Evolutionary conservation across 2,113 vertebrate species (phyloP).

Genomic region (Charina bottae): DNA sequence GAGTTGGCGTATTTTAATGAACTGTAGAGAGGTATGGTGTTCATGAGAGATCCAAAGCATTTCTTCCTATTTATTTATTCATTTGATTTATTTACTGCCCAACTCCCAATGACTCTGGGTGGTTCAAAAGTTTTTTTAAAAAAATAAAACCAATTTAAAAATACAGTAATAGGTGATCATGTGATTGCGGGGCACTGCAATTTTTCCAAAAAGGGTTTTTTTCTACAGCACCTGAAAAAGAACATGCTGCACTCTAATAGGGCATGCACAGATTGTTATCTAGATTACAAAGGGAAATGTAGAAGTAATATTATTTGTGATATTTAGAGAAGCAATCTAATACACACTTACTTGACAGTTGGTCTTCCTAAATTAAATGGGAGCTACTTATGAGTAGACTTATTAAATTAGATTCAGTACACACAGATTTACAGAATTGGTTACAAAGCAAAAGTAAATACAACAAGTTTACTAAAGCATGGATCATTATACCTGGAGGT

Average conservation of each 20-base stretch:
- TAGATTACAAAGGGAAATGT: neutral
- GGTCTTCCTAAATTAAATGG: neutral
- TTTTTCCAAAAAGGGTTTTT: neutral
- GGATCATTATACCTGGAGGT: too few relatives aligned
- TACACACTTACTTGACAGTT: neutral
- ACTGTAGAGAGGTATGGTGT: neutral
- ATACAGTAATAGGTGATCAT: neutral
- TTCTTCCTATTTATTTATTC: neutral
- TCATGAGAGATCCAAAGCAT: neutral
- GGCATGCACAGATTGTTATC: neutral
- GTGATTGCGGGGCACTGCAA: neutral
- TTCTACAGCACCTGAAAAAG: neutral
- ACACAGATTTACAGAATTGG: too few relatives aligned
- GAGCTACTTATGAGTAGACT: neutral
- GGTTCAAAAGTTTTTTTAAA: neutral
- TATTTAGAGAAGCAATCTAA: neutral
- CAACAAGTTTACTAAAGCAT: too few relatives aligned
- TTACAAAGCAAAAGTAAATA: too few relatives aligned
- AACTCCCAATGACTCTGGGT: neutral
- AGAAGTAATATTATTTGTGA: neutral
- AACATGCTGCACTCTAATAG: neutral
- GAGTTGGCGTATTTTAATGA: neutral
- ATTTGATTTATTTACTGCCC: neutral
- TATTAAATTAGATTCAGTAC: too few relatives aligned
- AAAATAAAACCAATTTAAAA: neutral